phyloP scores from a whole-genome alignment of 2,797 vertebrate genomes.

The Thripadectes ignobilis region DNA sequence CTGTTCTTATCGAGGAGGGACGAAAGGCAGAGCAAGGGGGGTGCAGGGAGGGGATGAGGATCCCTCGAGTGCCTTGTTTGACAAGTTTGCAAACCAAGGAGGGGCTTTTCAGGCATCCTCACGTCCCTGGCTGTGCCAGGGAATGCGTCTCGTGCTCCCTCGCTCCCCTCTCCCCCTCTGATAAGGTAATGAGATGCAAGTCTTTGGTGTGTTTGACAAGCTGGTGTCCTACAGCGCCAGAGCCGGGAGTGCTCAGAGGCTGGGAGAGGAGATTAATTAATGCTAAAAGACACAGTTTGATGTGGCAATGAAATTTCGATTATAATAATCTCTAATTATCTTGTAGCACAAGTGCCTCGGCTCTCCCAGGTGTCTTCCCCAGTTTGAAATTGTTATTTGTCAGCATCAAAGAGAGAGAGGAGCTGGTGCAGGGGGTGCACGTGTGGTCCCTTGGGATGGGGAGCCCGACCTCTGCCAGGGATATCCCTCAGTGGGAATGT shows the following conservation, averaged over 20 bases:
- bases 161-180: constrained; percentile 22
- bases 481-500: fast-evolving
- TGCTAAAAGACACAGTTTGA: constrained; percentile 80
- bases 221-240: constrained; percentile 57
- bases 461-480: background rate
- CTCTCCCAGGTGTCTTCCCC: constrained; percentile 75
- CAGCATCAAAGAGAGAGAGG: constrained; percentile 6
- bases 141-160: background rate
- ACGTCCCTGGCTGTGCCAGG: background rate
- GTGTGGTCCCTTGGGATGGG: background rate
- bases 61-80: background rate
- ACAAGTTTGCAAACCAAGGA: background rate
- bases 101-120: background rate
- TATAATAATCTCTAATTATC: constrained; percentile 83
- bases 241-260: constrained; percentile 62
- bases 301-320: constrained; percentile 80
- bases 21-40: background rate
- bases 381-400: constrained; percentile 64
- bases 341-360: constrained; percentile 69
- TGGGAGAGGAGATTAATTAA: constrained; percentile 80
- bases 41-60: fast-evolving
- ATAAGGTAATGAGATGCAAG: constrained; percentile 71
- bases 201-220: constrained; percentile 69
- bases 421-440: background rate
- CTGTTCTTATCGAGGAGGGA: fast-evolving